Percentiles rank a stretch among this genome's conserved stretches.
Conservation (phyloP, 30 jellyfish, hydroid and myxozoan species). For the Clytia hemisphaerica region DNA sequence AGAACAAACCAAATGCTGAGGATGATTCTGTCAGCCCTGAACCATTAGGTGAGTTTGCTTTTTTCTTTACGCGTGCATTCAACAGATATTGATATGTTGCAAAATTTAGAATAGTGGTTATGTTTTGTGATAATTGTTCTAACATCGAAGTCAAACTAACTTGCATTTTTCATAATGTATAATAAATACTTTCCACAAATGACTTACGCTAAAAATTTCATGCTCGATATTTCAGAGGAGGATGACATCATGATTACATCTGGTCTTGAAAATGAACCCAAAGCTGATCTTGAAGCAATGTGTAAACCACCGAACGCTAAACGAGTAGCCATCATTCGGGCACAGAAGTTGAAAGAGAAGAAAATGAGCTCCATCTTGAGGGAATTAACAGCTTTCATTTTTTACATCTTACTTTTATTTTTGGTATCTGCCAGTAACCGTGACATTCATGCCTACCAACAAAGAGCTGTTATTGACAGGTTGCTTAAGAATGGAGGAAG, state of each 20-base stretch:
- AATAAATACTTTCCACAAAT: too few relatives aligned
- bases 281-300: background rate
- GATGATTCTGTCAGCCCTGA: too few relatives aligned
- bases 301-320: background rate
- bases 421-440: slow-evolving; percentile 6
- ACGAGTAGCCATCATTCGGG: background rate
- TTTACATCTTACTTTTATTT: background rate
- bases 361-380: background rate
- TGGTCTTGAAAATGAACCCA: background rate
- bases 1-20: background rate
- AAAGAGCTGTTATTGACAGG: background rate
- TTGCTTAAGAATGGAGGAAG: background rate
- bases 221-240: background rate
- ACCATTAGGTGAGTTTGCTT: too few relatives aligned
- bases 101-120: too few relatives aligned
- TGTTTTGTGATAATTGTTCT: too few relatives aligned
- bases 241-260: background rate
- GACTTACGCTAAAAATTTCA: background rate
- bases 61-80: too few relatives aligned
- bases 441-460: background rate
- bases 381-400: background rate
- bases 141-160: too few relatives aligned
- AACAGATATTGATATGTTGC: too few relatives aligned
- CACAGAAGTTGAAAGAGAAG: background rate
- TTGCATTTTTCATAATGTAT: too few relatives aligned